phyloP scores from a whole-genome alignment of 2,888 invertebrate species.

The Miltochrista miniata region DNA sequence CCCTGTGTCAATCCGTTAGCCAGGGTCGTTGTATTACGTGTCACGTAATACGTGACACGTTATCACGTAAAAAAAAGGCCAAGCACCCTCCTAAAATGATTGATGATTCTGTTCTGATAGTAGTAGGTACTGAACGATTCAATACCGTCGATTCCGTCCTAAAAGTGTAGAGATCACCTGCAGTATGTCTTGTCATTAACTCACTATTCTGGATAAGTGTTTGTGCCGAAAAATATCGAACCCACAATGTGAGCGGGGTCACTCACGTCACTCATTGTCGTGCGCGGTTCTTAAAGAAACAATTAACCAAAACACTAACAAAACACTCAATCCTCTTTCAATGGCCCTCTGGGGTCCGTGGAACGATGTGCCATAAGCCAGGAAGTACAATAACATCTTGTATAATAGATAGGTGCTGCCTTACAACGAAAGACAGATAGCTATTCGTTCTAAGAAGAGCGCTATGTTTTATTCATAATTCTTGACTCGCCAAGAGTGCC shows the following conservation, averaged over 20 bases:
- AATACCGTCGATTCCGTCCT: too few species aligned
- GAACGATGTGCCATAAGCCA: constrained; percentile 29
- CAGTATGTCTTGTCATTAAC: too few species aligned
- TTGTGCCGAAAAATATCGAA: too few species aligned
- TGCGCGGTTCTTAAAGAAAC: constrained; percentile 33
- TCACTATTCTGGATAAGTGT: too few species aligned
- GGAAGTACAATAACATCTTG: constrained; percentile 43
- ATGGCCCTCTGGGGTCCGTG: constrained; percentile 36
- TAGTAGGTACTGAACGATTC: too few species aligned
- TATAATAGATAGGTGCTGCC: constrained; percentile 34
- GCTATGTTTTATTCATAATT: constrained; percentile 57
- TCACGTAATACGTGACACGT: too few species aligned
- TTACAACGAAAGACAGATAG: constrained; percentile 49
- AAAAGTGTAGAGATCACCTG: too few species aligned
- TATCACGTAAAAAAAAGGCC: too few species aligned
- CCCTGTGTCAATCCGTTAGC: too few species aligned
- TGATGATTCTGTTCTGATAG: too few species aligned
- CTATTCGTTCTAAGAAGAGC: constrained; percentile 35
- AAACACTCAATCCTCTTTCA: constrained; percentile 39
- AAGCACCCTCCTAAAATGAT: too few species aligned
- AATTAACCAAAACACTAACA: constrained; percentile 43
- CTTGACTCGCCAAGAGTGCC: constrained; percentile 29
- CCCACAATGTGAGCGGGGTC: constrained; percentile 19
- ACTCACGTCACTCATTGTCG: constrained; percentile 27
- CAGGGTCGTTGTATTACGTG: too few species aligned